Percentiles rank a stretch among this genome's conserved stretches.
Conservation (phyloP, 2,888 invertebrate genomes). For the Steromphala cineraria region DNA sequence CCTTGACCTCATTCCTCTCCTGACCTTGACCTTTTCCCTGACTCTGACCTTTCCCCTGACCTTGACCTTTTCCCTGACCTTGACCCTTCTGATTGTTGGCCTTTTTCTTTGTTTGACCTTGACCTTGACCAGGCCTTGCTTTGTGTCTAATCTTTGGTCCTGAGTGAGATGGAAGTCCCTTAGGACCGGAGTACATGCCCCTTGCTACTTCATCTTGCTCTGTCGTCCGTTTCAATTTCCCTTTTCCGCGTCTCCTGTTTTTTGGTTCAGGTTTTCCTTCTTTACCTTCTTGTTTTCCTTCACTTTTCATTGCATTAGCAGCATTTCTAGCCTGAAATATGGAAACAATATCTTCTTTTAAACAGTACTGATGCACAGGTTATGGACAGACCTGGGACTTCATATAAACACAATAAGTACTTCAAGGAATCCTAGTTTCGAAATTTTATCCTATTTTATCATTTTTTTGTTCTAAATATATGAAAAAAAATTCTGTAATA, state of each 20-base stretch:
- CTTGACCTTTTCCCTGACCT: not conserved
- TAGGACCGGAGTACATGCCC: slow-evolving; percentile 33
- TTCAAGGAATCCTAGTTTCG: no score
- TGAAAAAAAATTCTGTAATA: not conserved
- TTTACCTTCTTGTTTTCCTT: not conserved
- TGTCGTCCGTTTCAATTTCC: slow-evolving; percentile 27
- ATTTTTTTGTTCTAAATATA: not conserved
- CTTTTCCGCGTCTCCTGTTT: slow-evolving; percentile 18
- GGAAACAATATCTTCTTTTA: not conserved
- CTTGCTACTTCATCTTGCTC: slow-evolving; percentile 36
- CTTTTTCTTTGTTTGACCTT: not conserved
- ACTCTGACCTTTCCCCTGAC: not conserved
- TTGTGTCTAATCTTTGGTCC: slow-evolving; percentile 72
- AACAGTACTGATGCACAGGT: no score
- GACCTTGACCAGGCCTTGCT: slow-evolving; percentile 32
- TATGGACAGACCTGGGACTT: no score
- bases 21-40: not conserved
- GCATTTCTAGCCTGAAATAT: not conserved
- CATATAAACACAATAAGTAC: no score
- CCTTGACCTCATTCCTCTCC: not conserved
- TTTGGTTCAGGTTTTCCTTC: slow-evolving; percentile 36
- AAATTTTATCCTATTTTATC: no score
- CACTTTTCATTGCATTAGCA: not conserved
- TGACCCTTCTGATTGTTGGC: not conserved
- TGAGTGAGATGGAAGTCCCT: slow-evolving; percentile 68